A percentile compares a stretch with the other conserved stretches of the same genome.
These are phyloP conservation scores for Lepisosteus oculatus DNA, from an alignment of 2,113 vertebrate genomes.

Conservation along the genomic window DNA sequence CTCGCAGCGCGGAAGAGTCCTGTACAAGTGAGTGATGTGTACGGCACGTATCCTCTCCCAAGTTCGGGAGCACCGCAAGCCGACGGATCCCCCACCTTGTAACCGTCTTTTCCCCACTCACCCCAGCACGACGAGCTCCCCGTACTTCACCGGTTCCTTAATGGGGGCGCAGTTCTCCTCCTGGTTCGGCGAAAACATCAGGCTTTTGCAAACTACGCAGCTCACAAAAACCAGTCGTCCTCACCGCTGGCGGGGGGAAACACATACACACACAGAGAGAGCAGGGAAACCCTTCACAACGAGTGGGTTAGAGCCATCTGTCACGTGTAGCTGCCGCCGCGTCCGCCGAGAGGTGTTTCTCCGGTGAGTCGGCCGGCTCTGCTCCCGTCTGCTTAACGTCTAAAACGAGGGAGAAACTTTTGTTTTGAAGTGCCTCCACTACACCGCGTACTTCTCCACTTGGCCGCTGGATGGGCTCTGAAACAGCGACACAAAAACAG, in stretches of 20 bases:
- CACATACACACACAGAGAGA: constrained; percentile 12
- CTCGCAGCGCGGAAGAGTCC: too few species aligned
- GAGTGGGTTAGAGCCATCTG: constrained; percentile 40
- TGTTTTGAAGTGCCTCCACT: constrained; percentile 37
- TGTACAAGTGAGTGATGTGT: too few species aligned
- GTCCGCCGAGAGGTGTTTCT: not conserved
- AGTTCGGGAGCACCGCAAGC: too few species aligned
- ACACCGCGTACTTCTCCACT: constrained; percentile 40
- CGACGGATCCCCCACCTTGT: too few species aligned
- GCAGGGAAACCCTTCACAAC: constrained; percentile 40
- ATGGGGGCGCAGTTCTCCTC: constrained; percentile 86
- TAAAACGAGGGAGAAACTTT: constrained; percentile 41
- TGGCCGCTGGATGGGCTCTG: constrained; percentile 54
- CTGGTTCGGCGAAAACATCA: constrained; percentile 88
- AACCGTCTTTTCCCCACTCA: constrained; percentile 57
- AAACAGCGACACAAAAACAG: constrained; percentile 62
- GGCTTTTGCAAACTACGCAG: constrained; percentile 52
- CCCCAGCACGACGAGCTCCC: constrained; percentile 91
- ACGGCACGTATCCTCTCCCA: too few species aligned
- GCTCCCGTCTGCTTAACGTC: constrained; percentile 11
- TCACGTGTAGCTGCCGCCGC: constrained; percentile 16
- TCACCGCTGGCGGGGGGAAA: constrained; percentile 26
- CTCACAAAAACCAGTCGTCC: constrained; percentile 25
- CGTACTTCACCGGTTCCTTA: constrained; percentile 92
- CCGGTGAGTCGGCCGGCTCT: not conserved